Evolutionary conservation across 2,888 invertebrate genomes (phyloP).

Genomic region (Pheosia tremula): DNA sequence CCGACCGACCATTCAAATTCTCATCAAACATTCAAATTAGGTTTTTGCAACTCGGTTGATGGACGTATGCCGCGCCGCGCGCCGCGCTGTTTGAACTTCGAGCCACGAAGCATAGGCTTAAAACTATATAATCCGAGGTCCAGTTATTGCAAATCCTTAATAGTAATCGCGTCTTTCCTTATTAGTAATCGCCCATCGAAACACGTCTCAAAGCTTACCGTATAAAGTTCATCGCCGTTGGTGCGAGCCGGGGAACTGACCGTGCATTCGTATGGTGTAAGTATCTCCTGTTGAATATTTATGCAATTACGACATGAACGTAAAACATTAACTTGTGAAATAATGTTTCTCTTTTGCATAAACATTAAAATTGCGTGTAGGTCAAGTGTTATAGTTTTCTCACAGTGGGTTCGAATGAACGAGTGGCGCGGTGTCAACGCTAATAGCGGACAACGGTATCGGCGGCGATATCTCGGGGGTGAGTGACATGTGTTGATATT

Average conservation of each 20-base stretch:
- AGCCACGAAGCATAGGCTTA: too few species aligned
- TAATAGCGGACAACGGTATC: slow-evolving; percentile 2
- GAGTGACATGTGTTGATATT: slow-evolving; percentile 72
- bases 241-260: background rate
- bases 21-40: slow-evolving; percentile 1
- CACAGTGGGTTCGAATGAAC: background rate
- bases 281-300: background rate
- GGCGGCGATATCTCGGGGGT: slow-evolving; percentile 47
- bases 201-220: too few species aligned
- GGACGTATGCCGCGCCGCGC: background rate
- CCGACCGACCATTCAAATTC: background rate
- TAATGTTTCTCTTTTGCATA: background rate
- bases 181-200: too few species aligned
- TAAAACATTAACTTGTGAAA: background rate
- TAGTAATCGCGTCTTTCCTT: too few species aligned
- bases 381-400: background rate
- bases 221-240: background rate
- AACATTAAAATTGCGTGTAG: background rate
- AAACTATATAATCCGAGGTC: too few species aligned
- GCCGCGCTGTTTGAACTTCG: background rate
- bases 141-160: too few species aligned
- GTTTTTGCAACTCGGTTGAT: background rate
- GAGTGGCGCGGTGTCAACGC: background rate
- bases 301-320: background rate
- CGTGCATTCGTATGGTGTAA: background rate